These are phyloP conservation scores for Maniola jurtina DNA, from an alignment of 1,140 invertebrate genomes.

Conservation along the genomic window DNA sequence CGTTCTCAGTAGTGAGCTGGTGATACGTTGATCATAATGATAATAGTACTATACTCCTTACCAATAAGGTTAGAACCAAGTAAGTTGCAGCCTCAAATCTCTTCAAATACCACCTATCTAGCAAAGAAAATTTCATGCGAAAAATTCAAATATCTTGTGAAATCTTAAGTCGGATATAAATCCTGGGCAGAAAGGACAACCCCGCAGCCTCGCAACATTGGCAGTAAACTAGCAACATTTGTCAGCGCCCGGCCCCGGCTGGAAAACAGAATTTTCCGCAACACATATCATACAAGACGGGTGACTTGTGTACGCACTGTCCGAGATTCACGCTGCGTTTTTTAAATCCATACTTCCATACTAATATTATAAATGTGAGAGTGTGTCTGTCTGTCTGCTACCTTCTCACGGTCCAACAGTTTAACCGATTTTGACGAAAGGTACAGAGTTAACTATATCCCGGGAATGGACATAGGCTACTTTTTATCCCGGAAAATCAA, in stretches of 20 bases:
- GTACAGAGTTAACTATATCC: no score
- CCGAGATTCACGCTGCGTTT: background rate
- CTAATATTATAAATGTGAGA: no score
- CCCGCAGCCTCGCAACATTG: slow-evolving; percentile 21
- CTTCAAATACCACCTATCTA: background rate
- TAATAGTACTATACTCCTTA: no score
- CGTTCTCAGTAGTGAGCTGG: no score
- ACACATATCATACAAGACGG: slow-evolving; percentile 71
- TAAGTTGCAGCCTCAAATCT: background rate
- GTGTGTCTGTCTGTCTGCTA: no score
- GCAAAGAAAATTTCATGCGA: background rate
- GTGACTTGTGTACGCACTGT: slow-evolving; percentile 46
- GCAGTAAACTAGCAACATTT: slow-evolving; percentile 65
- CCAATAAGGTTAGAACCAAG: no score
- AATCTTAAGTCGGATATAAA: slow-evolving; percentile 15
- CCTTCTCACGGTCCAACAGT: no score
- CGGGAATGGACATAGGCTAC: no score
- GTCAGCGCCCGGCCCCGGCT: slow-evolving; percentile 61
- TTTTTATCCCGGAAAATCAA: no score
- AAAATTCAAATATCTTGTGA: slow-evolving; percentile 11
- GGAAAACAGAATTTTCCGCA: slow-evolving; percentile 77
- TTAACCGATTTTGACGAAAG: no score
- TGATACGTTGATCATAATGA: no score
- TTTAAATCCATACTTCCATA: no score
- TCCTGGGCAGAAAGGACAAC: slow-evolving; percentile 16